Evolutionary conservation across 2,888 invertebrate genomes (phyloP).

Genomic region (Apodemia mormo): DNA sequence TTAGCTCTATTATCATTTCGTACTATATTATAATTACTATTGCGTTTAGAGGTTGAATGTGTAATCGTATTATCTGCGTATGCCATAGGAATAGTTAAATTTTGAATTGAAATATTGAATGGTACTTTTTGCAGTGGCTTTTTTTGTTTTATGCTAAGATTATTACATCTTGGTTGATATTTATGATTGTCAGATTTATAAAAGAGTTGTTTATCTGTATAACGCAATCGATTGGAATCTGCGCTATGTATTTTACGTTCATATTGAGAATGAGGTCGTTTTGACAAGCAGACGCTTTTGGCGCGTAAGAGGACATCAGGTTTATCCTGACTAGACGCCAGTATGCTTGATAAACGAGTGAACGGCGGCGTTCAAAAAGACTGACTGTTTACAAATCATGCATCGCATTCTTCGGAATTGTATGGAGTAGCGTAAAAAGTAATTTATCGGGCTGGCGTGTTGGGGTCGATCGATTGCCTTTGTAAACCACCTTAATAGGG

Average conservation of each 20-base stretch:
- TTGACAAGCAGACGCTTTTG: slow-evolving; percentile 63
- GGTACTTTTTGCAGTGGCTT: slow-evolving; percentile 63
- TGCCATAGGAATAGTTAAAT: slow-evolving; percentile 68
- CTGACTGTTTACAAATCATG: slow-evolving; percentile 63
- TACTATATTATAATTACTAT: slow-evolving; percentile 37
- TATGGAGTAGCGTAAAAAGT: slow-evolving; percentile 69
- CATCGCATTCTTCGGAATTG: slow-evolving; percentile 54
- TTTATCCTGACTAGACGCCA: slow-evolving; percentile 49
- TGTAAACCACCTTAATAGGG: slow-evolving; percentile 62
- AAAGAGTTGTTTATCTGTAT: slow-evolving; percentile 50
- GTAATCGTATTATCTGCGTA: slow-evolving; percentile 62
- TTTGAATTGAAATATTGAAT: slow-evolving; percentile 65
- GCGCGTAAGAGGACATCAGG: slow-evolving; percentile 59
- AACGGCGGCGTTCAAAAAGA: slow-evolving; percentile 50
- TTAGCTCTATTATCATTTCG: slow-evolving; percentile 65
- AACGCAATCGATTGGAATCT: slow-evolving; percentile 51
- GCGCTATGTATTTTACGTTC: slow-evolving; percentile 62
- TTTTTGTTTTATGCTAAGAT: slow-evolving; percentile 59
- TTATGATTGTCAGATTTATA: slow-evolving; percentile 30
- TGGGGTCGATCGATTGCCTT: slow-evolving; percentile 65
- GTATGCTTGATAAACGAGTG: slow-evolving; percentile 49
- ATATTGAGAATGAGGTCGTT: slow-evolving; percentile 64
- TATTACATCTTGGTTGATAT: background rate
- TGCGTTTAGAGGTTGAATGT: slow-evolving; percentile 63
- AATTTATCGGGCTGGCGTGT: slow-evolving; percentile 75